Evolutionary conservation across 2,797 vertebrate species (phyloP), one percentile per base, ranked within the genome.

Genomic region (Typhlichthys subterraneus): DNA sequence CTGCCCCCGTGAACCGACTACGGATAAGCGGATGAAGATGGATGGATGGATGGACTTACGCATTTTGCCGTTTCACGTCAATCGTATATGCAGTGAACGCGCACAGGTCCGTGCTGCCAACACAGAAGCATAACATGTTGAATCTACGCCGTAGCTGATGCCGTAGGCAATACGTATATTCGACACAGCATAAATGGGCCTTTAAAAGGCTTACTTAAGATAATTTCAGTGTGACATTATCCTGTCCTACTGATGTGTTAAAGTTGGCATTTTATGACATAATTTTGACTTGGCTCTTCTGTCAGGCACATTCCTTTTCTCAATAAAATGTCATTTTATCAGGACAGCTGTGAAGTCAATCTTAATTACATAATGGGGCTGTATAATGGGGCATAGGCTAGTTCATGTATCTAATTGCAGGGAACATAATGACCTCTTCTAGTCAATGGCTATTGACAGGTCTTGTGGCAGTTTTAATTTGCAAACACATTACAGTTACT

Each of bases 371-470:
- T 73, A 73, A 88, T 76, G 54, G 61, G 86, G 75, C 67, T 70
- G 65, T 80, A 83, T 73, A 84, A 82, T 82, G 85, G 83, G 78
- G 65, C 3, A 38, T 65, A 23, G 19, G 19, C 61, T 70, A 81
- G 80, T 87, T 79, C 80, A 84, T 85, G 79, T 74, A 69, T 65
- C 77, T 88, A 86, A 91, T 87, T 88, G 78, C 71, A 65, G 83
- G 59, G 62, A 81, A 67, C 72, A 76, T 77, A 87, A 82, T 74
- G 77, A 81, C 68, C 79, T 59, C 48, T 73, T 81, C 60, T 6
- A 76, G 78, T 86, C 87, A 84, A 85, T 58, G 56, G 58, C 12
- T 29, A 60, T 50, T 90, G 88, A 87, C 68, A 77, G 75, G 75
- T 3, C 2, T 23, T 23, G 19, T 75, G 45, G 19, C 65, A 74